Base-by-base conservation (phyloP, 2,797 vertebrate species). In the Myotis myotis region DNA sequence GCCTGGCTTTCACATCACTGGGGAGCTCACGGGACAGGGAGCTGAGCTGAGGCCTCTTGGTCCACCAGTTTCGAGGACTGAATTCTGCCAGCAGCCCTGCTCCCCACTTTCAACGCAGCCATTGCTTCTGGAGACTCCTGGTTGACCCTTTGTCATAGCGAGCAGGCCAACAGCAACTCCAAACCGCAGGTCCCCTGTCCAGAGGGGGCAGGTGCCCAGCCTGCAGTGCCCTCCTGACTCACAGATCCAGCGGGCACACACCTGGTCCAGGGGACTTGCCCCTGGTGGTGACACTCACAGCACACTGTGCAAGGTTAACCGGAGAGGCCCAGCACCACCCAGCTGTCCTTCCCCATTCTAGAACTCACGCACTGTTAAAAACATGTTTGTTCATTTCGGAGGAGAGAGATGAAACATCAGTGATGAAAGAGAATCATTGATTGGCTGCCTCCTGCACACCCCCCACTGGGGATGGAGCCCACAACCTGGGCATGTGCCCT, bases 201-300 rank as follows among this genome's bases (percentile, higher is more conserved):
- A 0, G 4, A 5, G 38, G 41, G 41, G n/a, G 1, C 4, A 1
- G 19, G 6, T 17, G 13, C 16, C 38, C 60, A 6, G 44, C 44
- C 6, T 0, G 41, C 2, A 0, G 5, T 0, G 5, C 2, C 3
- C 16, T 66, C 13, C 66, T 1, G 5, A 19, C 62, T 68, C 72
- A 2, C 33, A 20, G 55, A 16, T 66, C 30, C 30, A 7, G 30
- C 6, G 13, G 30, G 62, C 30, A 66, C 62, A 33, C 12, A 62
- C 57, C 25, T 62, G 62, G 62, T 66, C 25, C 1, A 0, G 25
- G 30, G 62, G 30, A 12, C 8, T 71, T 13, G 22, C 36, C 12
- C 12, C 19, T 0, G 41, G 16, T 23, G 38, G 7, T 25, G 2
- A 36, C 15, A 0, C 36, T n/a, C 66, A 38, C 17, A 30, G 13